phyloP scores from a whole-genome alignment of 92 coral and sea anemone genomes.

The Zoanthus sociatus region DNA sequence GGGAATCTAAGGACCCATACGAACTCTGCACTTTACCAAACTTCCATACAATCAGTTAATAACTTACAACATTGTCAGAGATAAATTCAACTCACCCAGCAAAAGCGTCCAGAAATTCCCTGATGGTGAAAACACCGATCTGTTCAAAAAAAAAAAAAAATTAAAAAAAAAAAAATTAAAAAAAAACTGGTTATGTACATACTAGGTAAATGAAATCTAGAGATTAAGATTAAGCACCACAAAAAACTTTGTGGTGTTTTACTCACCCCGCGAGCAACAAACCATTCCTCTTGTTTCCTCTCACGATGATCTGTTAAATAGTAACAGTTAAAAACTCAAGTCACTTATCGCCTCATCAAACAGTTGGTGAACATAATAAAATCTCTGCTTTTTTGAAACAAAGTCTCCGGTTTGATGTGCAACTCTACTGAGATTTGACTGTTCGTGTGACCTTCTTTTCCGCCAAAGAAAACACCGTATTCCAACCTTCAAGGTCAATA shows the following conservation, averaged over 20 bases:
- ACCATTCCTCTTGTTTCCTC: slow-evolving; percentile 71
- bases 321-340: neutral
- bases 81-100: slow-evolving; percentile 73
- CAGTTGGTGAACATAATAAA: neutral
- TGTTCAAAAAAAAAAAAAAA: slow-evolving; percentile 26
- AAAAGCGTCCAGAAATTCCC: slow-evolving; percentile 66
- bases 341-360: neutral
- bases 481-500: too few relatives aligned
- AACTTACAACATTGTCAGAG: too few relatives aligned
- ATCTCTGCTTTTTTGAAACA: too few relatives aligned
- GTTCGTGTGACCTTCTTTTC: too few relatives aligned
- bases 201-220: neutral
- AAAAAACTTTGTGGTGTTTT: neutral
- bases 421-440: too few relatives aligned
- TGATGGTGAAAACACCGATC: slow-evolving; percentile 83
- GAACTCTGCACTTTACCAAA: too few relatives aligned
- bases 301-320: slow-evolving; percentile 67
- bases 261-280: slow-evolving; percentile 82
- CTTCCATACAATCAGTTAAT: too few relatives aligned
- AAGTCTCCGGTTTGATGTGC: too few relatives aligned
- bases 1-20: too few relatives aligned
- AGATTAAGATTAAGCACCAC: neutral
- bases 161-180: too few relatives aligned
- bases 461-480: too few relatives aligned
- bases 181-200: neutral